These are phyloP conservation scores for Hiodon tergisus DNA, from an alignment of 2,113 vertebrate genomes.

Conservation along the genomic window DNA sequence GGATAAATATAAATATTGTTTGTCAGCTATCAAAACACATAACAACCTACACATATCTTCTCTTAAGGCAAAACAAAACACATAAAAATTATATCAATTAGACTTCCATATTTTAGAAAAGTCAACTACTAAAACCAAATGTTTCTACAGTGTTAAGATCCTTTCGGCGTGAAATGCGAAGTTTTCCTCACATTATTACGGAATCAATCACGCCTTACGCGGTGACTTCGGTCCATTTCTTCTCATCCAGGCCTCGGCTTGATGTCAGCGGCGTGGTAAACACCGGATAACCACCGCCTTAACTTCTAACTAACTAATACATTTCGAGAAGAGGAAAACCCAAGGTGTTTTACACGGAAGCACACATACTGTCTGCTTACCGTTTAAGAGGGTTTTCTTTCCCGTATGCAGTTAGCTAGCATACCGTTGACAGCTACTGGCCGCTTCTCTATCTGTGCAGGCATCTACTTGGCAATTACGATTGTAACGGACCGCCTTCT, in stretches of 20 bases:
- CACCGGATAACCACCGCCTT: slow-evolving; percentile 8
- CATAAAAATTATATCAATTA: not conserved
- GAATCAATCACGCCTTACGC: not conserved
- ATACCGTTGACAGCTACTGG: not conserved
- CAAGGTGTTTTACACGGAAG: not conserved
- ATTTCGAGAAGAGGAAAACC: not conserved
- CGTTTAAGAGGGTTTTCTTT: too few species aligned
- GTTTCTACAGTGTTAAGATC: not conserved
- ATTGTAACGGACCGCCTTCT: slow-evolving; percentile 4
- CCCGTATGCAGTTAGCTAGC: too few species aligned
- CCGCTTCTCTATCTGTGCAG: slow-evolving; percentile 21
- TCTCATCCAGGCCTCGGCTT: not conserved
- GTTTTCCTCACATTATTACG: not conserved
- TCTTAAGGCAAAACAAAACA: not conserved
- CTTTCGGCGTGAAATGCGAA: not conserved
- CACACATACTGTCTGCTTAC: too few species aligned
- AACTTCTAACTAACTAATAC: not conserved
- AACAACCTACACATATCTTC: too few species aligned
- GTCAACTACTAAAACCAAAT: too few species aligned
- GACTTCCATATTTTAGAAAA: not conserved
- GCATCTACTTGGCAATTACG: slow-evolving; percentile 28
- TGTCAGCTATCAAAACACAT: not conserved
- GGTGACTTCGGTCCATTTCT: not conserved
- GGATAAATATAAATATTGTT: slow-evolving; percentile 33
- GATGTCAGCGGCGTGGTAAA: slow-evolving; percentile 1